A percentile compares a stretch with the other conserved stretches of the same genome.
These are phyloP conservation scores for Sinelater perroti DNA, from an alignment of 2,888 invertebrate species.

Conservation along the genomic window DNA sequence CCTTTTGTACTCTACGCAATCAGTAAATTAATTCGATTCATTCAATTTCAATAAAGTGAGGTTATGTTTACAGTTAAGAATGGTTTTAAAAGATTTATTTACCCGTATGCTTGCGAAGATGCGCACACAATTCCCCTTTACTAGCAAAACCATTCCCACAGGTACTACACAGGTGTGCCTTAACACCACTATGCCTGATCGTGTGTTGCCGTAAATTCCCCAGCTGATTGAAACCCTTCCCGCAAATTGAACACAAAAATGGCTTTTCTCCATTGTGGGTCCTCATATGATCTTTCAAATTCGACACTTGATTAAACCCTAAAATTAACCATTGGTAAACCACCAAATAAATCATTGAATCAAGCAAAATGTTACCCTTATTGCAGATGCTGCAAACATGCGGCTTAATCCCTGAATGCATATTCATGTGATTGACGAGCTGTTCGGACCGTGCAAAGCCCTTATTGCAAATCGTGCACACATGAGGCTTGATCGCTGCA, in stretches of 20 bases:
- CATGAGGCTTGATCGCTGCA: slow-evolving; percentile 62
- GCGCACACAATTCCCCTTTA: slow-evolving; percentile 61
- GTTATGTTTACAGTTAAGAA: no score
- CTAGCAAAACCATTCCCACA: slow-evolving; percentile 62
- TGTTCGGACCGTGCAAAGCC: slow-evolving; percentile 68
- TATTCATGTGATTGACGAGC: slow-evolving; percentile 66
- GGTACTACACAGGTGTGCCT: slow-evolving; percentile 60
- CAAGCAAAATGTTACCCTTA: slow-evolving; percentile 63
- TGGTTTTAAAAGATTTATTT: slow-evolving; percentile 26
- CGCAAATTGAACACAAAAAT: slow-evolving; percentile 60
- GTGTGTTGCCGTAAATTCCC: slow-evolving; percentile 60
- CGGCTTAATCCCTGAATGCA: slow-evolving; percentile 67
- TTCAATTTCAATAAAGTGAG: no score
- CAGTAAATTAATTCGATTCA: background rate
- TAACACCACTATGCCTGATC: slow-evolving; percentile 60
- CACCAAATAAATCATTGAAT: no score
- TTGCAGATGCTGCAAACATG: slow-evolving; percentile 67
- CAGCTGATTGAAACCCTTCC: slow-evolving; percentile 62
- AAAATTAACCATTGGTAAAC: no score
- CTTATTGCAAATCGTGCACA: slow-evolving; percentile 67
- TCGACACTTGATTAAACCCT: slow-evolving; percentile 63
- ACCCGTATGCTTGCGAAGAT: slow-evolving; percentile 61
- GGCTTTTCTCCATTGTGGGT: slow-evolving; percentile 62
- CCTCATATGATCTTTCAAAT: slow-evolving; percentile 61
- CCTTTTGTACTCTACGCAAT: no score